phyloP scores from a whole-genome alignment of 2,888 invertebrate genomes.

The Tiphia femorata region DNA sequence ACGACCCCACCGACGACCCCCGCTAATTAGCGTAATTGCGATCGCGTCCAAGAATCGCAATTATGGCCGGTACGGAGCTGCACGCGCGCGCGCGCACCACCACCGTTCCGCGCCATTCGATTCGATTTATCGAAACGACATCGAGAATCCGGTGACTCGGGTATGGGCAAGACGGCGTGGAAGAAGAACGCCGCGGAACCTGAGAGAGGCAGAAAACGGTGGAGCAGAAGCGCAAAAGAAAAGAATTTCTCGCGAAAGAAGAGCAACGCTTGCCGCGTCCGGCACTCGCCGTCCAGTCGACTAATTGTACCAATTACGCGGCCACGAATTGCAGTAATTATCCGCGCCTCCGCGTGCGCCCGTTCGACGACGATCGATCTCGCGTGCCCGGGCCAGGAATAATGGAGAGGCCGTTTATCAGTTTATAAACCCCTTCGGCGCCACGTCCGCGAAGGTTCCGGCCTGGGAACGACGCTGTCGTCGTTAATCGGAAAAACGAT shows the following conservation, averaged over 20 bases:
- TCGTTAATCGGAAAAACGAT: no score
- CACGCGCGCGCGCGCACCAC: background rate
- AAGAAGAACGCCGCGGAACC: no score
- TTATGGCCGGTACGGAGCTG: conserved; percentile 1
- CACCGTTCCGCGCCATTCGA: background rate
- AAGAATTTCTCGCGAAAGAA: conserved; percentile 15
- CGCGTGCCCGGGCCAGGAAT: conserved; percentile 17
- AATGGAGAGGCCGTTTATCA: conserved; percentile 24
- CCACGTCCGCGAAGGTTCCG: no score
- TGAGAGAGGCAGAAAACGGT: no score
- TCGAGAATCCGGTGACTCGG: background rate
- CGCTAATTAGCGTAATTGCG: conserved; percentile 12
- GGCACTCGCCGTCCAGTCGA: conserved; percentile 13
- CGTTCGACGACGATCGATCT: conserved; percentile 18
- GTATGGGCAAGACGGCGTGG: no score
- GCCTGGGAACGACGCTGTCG: no score
- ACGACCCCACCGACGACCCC: background rate
- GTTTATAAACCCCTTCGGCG: conserved; percentile 19
- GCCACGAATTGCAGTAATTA: conserved; percentile 24
- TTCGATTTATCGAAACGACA: conserved; percentile 8
- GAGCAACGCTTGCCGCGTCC: background rate
- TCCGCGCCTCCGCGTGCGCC: conserved; percentile 2
- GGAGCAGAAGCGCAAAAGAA: conserved; percentile 20
- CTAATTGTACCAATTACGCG: conserved; percentile 29
- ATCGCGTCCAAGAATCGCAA: conserved; percentile 10